Percentiles rank a stretch among this genome's conserved stretches.
Evolutionary conservation across 2,888 invertebrate genomes (phyloP).

Genomic region (Caradrina clavipalpis): DNA sequence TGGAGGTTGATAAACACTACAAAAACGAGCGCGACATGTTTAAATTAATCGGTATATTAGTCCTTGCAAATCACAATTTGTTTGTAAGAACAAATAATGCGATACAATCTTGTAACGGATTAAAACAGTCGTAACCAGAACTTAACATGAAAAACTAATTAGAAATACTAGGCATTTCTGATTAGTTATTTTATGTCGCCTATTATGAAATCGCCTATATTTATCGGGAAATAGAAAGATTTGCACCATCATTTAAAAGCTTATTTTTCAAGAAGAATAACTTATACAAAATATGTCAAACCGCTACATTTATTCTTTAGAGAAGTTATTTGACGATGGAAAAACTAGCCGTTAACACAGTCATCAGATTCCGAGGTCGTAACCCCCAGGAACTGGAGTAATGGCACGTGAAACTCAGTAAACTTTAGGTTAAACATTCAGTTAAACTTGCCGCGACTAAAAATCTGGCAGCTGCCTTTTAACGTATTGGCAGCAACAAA

Average conservation of each 20-base stretch:
- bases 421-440: slow-evolving; percentile 6
- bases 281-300: too few relatives aligned
- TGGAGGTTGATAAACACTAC: neutral
- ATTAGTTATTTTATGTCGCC: too few relatives aligned
- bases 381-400: too few relatives aligned
- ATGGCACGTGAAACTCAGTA: neutral
- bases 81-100: neutral
- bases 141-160: too few relatives aligned
- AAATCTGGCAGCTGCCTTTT: neutral
- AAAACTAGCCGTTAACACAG: too few relatives aligned
- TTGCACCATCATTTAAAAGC: too few relatives aligned
- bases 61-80: neutral
- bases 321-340: too few relatives aligned
- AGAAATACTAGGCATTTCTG: too few relatives aligned
- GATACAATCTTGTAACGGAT: neutral
- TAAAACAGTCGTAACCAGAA: neutral
- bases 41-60: neutral
- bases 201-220: neutral
- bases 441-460: neutral
- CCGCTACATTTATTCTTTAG: too few relatives aligned
- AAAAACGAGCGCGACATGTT: neutral
- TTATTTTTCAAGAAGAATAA: too few relatives aligned
- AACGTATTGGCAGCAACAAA: neutral
- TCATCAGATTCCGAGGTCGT: too few relatives aligned
- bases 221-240: neutral